A percentile compares a stretch with the other conserved stretches of the same genome.
These are phyloP conservation scores for Volucella bombylans DNA, from an alignment of 2,888 invertebrate genomes.

Conservation along the genomic window DNA sequence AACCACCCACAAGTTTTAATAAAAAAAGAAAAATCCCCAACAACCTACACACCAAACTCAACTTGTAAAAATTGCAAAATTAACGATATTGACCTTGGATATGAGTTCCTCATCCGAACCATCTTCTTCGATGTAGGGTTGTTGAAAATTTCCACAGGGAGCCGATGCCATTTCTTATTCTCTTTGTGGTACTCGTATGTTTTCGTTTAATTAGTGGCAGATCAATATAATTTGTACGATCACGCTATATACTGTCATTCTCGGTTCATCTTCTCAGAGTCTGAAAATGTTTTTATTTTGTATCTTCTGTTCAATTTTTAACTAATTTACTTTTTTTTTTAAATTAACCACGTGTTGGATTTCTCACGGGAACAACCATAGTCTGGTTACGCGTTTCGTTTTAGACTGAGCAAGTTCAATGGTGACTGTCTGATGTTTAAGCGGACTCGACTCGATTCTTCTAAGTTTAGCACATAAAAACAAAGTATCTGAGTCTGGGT, in stretches of 20 bases:
- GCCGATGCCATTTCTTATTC: background rate
- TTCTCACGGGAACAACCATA: constrained; percentile 8
- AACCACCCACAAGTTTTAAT: too few relatives aligned
- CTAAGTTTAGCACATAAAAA: constrained; percentile 21
- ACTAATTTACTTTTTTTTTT: constrained; percentile 1
- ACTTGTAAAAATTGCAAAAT: too few relatives aligned
- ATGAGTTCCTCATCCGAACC: constrained; percentile 59
- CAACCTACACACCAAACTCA: too few relatives aligned
- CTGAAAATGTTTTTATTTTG: too few relatives aligned
- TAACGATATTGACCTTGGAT: constrained; percentile 55
- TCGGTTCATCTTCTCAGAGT: constrained; percentile 54
- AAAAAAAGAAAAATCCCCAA: too few relatives aligned
- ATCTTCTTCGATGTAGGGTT: constrained; percentile 27
- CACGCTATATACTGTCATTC: constrained; percentile 81
- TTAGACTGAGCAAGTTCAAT: constrained; percentile 68
- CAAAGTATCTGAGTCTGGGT: constrained; percentile 4
- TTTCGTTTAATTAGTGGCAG: constrained; percentile 73
- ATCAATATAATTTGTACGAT: constrained; percentile 81
- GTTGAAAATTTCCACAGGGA: constrained; percentile 3
- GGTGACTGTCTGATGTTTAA: constrained; percentile 50
- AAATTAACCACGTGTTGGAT: constrained; percentile 8
- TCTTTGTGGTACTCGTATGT: background rate
- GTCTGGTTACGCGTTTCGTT: constrained; percentile 53
- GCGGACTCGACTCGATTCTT: constrained; percentile 23
- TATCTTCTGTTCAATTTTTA: too few relatives aligned